phyloP scores from a whole-genome alignment of 2,888 invertebrate species.

The Carpatolechia fugitivella region DNA sequence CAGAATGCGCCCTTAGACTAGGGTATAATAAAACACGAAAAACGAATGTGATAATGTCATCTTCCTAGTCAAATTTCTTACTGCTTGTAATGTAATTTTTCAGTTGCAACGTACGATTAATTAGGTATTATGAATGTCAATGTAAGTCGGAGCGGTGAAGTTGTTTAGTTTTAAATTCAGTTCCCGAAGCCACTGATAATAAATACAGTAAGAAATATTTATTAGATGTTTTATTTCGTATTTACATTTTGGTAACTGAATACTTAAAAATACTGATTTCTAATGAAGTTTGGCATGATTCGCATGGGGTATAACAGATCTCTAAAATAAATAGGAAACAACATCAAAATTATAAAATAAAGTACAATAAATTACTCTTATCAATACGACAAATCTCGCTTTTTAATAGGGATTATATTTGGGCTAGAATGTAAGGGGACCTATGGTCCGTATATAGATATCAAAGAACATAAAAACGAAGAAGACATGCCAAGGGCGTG shows the following conservation, averaged over 20 bases:
- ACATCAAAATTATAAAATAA: neutral
- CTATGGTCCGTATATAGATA: neutral
- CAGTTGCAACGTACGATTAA: neutral
- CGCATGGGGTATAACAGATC: slow-evolving; percentile 1
- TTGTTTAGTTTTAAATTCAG: neutral
- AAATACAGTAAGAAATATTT: slow-evolving; percentile 4
- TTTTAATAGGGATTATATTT: neutral
- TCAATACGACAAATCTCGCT: neutral
- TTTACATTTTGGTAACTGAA: slow-evolving; percentile 4
- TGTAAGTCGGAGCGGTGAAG: neutral
- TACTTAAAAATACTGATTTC: slow-evolving; percentile 11
- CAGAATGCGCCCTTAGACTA: too few relatives aligned
- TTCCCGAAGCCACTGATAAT: neutral
- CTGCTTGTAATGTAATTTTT: neutral
- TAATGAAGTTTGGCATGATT: slow-evolving; percentile 9
- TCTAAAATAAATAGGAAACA: slow-evolving; percentile 12
- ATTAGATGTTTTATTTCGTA: slow-evolving; percentile 10
- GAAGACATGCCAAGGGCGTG: neutral
- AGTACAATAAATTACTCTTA: slow-evolving; percentile 2
- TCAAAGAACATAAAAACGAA: too few relatives aligned
- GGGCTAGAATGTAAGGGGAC: neutral
- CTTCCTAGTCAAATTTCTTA: too few relatives aligned
- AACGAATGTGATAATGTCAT: too few relatives aligned
- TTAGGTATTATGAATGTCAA: neutral
- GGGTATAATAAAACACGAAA: too few relatives aligned